Evolutionary conservation across 2,797 vertebrate genomes (phyloP).

Genomic region (Enteromius fasciolatus): DNA sequence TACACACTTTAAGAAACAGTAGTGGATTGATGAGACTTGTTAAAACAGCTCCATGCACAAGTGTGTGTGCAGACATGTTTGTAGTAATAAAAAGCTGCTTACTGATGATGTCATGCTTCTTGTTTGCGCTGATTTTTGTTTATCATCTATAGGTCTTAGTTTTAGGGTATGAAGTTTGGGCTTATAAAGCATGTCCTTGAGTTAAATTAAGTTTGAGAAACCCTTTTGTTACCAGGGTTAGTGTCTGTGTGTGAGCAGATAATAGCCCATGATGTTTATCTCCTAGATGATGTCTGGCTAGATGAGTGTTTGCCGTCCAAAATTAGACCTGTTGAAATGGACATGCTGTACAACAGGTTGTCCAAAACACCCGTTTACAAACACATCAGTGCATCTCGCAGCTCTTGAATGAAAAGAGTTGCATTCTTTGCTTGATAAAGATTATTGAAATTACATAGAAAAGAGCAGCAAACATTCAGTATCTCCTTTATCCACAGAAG

Average conservation of each 20-base stretch:
- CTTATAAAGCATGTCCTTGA: background rate
- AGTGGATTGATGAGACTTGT: conserved; percentile 26
- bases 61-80: conserved; percentile 57
- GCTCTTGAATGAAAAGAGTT: background rate
- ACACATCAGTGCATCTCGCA: background rate
- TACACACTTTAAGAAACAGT: background rate
- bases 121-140: background rate
- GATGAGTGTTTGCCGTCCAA: conserved; percentile 46
- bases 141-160: background rate
- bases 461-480: background rate
- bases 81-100: conserved; percentile 52
- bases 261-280: conserved; percentile 32
- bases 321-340: conserved; percentile 47
- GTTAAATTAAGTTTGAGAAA: background rate
- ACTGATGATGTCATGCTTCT: background rate
- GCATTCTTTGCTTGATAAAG: background rate
- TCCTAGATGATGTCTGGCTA: conserved; percentile 26
- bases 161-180: background rate
- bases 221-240: background rate
- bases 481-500: background rate
- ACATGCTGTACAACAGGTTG: conserved; percentile 40
- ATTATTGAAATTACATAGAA: background rate
- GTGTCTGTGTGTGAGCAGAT: conserved; percentile 28
- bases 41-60: background rate
- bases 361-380: background rate